A percentile compares a stretch with the other conserved stretches of the same genome.
Evolutionary conservation across 2,113 vertebrate genomes (phyloP).

Genomic region (Felis chaus): DNA sequence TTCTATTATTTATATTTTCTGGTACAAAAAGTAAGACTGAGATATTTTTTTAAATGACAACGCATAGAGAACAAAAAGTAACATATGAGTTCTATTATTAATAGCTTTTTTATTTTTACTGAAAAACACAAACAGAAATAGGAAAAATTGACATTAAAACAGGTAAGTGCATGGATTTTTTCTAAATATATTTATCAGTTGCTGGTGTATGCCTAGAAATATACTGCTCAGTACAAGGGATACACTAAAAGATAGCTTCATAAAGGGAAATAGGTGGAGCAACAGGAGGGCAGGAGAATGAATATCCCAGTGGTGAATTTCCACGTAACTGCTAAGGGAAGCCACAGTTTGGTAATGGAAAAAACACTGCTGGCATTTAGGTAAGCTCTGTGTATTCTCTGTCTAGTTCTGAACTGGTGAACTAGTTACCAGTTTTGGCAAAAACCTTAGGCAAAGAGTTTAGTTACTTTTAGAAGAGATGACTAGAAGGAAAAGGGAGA

Average conservation of each 20-base stretch:
- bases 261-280: not conserved
- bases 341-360: not conserved
- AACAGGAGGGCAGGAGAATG: not conserved
- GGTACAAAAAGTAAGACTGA: conserved; percentile 16
- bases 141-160: conserved; percentile 37
- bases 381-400: not conserved
- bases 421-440: not conserved
- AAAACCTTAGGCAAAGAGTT: not conserved
- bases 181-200: not conserved
- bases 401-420: not conserved
- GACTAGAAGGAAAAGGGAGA: not conserved
- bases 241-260: not conserved
- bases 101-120: conserved; percentile 10
- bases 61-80: conserved; percentile 56
- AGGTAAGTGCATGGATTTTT: not conserved
- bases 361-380: not conserved
- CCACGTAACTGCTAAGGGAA: not conserved
- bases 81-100: conserved; percentile 51
- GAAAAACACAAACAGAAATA: conserved; percentile 16
- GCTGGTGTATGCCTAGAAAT: not conserved
- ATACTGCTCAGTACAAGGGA: not conserved
- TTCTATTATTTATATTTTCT: not conserved
- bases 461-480: not conserved
- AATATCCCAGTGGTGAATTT: not conserved
- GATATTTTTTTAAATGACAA: conserved; percentile 53